Percentiles rank a stretch among this genome's conserved stretches.
Evolutionary conservation across 2,888 invertebrate genomes (phyloP).

Genomic region (Macroteleia sp.): DNA sequence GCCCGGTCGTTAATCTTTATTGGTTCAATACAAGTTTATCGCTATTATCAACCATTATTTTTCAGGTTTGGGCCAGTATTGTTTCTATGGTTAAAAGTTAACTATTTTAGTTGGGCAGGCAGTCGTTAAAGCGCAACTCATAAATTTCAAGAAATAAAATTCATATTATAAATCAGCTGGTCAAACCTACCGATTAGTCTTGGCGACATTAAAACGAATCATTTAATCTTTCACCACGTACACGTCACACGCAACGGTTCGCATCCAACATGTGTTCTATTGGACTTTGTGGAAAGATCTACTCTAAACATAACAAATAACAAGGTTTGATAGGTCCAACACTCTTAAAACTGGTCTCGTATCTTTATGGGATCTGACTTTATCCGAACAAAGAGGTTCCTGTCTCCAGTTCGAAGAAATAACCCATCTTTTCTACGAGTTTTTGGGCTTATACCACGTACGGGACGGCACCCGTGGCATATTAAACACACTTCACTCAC

Average conservation of each 20-base stretch:
- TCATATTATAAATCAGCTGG: background rate
- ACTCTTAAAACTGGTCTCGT: conserved; percentile 77
- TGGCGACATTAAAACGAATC: conserved; percentile 3
- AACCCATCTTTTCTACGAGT: conserved; percentile 79
- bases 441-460: conserved; percentile 76
- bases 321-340: conserved; percentile 69
- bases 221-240: background rate
- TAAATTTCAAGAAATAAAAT: no score
- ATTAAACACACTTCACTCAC: conserved; percentile 7
- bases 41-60: no score
- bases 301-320: conserved; percentile 73
- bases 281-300: conserved; percentile 73
- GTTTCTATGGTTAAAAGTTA: no score
- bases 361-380: conserved; percentile 77
- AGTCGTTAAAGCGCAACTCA: no score
- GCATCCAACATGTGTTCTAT: conserved; percentile 4
- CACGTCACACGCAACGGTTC: background rate
- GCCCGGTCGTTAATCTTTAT: no score
- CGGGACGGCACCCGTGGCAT: conserved; percentile 32
- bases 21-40: no score
- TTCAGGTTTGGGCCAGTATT: no score
- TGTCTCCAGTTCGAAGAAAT: conserved; percentile 77
- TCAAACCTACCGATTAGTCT: background rate
- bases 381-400: conserved; percentile 62
- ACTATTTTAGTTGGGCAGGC: no score